Percentiles rank a stretch among this genome's conserved stretches.
Conservation (phyloP, 2,113 vertebrate genomes). For the Oryzias melastigma region DNA sequence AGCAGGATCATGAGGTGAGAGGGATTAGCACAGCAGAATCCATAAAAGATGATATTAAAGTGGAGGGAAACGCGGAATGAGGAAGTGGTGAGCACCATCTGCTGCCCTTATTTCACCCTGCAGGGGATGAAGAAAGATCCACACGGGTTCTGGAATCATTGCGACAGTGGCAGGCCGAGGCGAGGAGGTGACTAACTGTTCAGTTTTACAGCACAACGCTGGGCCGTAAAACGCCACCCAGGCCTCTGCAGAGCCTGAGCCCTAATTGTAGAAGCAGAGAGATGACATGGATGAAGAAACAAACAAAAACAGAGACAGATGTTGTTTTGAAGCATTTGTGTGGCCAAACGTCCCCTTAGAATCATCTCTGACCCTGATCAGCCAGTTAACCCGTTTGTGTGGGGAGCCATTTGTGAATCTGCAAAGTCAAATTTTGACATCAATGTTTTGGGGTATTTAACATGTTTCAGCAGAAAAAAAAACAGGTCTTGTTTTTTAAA, state of each 20-base stretch:
- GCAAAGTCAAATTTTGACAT: too few relatives aligned
- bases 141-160: constrained; percentile 21
- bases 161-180: constrained; percentile 15
- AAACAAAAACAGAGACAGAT: constrained; percentile 36
- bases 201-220: constrained; percentile 45
- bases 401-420: too few relatives aligned
- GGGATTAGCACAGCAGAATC: constrained; percentile 22
- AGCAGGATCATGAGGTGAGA: constrained; percentile 25
- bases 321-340: constrained; percentile 3
- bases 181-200: constrained; percentile 40
- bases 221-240: constrained; percentile 52
- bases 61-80: constrained; percentile 25
- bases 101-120: constrained; percentile 12
- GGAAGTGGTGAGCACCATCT: constrained; percentile 64
- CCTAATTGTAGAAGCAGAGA: constrained; percentile 34
- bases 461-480: too few relatives aligned
- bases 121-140: constrained; percentile 7
- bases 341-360: not conserved
- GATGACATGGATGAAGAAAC: constrained; percentile 20
- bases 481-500: too few relatives aligned
- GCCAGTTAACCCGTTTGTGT: constrained; percentile 50
- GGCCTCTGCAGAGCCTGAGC: constrained; percentile 22
- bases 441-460: too few relatives aligned
- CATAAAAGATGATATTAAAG: constrained; percentile 42
- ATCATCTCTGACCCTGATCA: constrained; percentile 45